These are phyloP conservation scores for Gari tellinella DNA, from an alignment of 2,888 invertebrate genomes.

Conservation along the genomic window DNA sequence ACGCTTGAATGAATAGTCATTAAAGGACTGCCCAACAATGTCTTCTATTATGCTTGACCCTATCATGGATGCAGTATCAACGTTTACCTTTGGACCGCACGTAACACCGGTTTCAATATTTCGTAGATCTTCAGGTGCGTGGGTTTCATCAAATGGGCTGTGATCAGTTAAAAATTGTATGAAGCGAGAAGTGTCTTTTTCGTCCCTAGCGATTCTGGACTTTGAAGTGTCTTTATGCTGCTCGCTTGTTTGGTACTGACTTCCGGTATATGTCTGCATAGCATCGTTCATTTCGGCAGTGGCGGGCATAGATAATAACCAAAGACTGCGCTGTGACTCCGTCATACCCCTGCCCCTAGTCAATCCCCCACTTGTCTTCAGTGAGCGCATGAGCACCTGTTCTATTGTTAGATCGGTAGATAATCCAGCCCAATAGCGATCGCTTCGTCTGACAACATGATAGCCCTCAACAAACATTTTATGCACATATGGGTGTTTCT, in stretches of 20 bases:
- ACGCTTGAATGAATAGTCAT: slow-evolving; percentile 12
- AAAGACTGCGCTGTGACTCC: neutral
- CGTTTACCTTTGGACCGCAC: slow-evolving; percentile 19
- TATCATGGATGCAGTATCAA: slow-evolving; percentile 9
- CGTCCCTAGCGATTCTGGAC: no score
- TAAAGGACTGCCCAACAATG: neutral
- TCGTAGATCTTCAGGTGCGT: neutral
- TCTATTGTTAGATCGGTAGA: neutral
- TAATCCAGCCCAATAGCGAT: neutral
- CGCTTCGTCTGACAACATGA: neutral
- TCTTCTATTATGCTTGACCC: slow-evolving; percentile 2
- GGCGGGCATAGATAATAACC: neutral
- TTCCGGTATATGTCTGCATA: neutral
- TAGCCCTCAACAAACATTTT: neutral
- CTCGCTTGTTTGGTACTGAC: no score
- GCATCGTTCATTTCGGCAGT: neutral
- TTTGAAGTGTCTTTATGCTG: no score
- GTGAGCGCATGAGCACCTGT: neutral
- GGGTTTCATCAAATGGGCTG: neutral
- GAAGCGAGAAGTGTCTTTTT: no score
- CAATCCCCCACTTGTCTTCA: neutral
- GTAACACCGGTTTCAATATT: slow-evolving; percentile 54
- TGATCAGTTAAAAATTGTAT: neutral
- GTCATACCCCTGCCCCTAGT: neutral
- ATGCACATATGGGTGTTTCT: neutral